Evolutionary conservation across 1,140 invertebrate species (phyloP).

Genomic region (Drosophila sproati): DNA sequence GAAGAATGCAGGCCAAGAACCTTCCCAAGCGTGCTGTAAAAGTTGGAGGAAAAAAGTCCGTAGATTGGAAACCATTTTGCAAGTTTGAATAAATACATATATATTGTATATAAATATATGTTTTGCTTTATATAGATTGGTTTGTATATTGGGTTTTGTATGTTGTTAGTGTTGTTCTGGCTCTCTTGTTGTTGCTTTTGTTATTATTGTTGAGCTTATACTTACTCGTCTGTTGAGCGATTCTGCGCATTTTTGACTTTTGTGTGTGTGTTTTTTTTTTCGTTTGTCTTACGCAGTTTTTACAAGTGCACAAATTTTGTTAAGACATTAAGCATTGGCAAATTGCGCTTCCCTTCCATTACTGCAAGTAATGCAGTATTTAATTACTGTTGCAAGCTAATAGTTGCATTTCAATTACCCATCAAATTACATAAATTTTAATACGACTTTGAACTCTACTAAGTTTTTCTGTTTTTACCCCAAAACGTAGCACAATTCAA

Average conservation of each 20-base stretch:
- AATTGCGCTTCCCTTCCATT: slow-evolving; percentile 24
- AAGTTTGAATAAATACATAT: slow-evolving; percentile 13
- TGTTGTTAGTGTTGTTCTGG: slow-evolving; percentile 25
- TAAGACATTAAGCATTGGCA: slow-evolving; percentile 46
- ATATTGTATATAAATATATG: slow-evolving; percentile 6
- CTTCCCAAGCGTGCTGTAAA: slow-evolving; percentile 82
- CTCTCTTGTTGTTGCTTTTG: slow-evolving; percentile 24
- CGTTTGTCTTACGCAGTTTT: slow-evolving; percentile 55
- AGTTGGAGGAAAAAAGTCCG: slow-evolving; percentile 50
- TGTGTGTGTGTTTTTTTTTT: slow-evolving; percentile 34
- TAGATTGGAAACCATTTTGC: slow-evolving; percentile 59
- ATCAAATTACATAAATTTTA: background rate
- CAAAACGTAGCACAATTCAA: too few relatives aligned
- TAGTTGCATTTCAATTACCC: too few relatives aligned
- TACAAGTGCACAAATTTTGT: slow-evolving; percentile 66
- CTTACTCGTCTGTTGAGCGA: slow-evolving; percentile 66
- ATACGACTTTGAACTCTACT: background rate
- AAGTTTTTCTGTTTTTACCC: too few relatives aligned
- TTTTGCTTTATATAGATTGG: slow-evolving; percentile 16
- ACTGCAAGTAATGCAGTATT: too few relatives aligned
- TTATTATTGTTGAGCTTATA: slow-evolving; percentile 57
- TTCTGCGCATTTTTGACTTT: slow-evolving; percentile 59
- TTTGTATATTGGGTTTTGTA: slow-evolving; percentile 17
- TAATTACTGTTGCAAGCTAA: too few relatives aligned
- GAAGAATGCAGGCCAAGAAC: slow-evolving; percentile 51